Percentiles rank a stretch among this genome's conserved stretches.
Evolutionary conservation across 1,140 invertebrate species (phyloP).

Genomic region (Zaprionus taronus): DNA sequence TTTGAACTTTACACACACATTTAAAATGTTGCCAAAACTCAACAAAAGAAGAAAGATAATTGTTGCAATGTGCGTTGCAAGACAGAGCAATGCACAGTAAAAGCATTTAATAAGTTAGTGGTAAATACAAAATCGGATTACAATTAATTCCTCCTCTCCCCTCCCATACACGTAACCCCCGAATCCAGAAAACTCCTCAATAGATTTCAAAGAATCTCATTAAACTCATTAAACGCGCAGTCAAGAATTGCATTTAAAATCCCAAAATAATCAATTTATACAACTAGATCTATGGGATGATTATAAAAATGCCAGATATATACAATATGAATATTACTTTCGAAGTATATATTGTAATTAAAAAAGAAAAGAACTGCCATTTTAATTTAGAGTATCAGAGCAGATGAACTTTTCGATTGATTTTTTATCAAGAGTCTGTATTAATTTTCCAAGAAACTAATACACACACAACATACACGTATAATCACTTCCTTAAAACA

Average conservation of each 20-base stretch:
- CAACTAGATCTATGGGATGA: constrained; percentile 21
- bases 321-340: constrained; percentile 15
- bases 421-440: constrained; percentile 60
- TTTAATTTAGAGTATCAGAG: constrained; percentile 69
- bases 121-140: constrained; percentile 24
- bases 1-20: constrained; percentile 59
- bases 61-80: constrained; percentile 12
- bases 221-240: constrained; percentile 20
- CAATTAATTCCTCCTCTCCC: constrained; percentile 7
- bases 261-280: constrained; percentile 36
- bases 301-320: constrained; percentile 36
- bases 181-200: background rate
- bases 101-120: constrained; percentile 53
- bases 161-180: background rate
- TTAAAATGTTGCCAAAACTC: constrained; percentile 74
- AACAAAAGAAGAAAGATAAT: constrained; percentile 25
- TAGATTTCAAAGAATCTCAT: constrained; percentile 35
- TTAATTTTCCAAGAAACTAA: constrained; percentile 65
- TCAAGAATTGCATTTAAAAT: constrained; percentile 9
- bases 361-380: constrained; percentile 68
- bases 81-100: constrained; percentile 36
- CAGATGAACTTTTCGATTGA: constrained; percentile 57
- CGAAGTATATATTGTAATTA: constrained; percentile 17
- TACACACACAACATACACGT: constrained; percentile 23
- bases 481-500: constrained; percentile 32